Base-by-base conservation (phyloP, 2,888 invertebrate species). In the Atethmia centrago region DNA sequence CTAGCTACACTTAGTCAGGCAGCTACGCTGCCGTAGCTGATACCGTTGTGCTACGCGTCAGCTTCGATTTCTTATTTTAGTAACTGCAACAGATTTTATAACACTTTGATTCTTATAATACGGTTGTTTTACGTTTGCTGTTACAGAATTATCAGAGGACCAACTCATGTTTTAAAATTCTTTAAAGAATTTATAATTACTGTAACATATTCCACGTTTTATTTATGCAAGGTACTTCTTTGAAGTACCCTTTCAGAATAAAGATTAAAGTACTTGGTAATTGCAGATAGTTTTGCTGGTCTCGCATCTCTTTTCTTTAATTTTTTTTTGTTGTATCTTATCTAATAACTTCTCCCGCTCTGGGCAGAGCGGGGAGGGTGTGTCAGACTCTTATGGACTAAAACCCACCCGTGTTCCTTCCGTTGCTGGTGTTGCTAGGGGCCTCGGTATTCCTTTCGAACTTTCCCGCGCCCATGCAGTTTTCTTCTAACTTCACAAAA, bases 261-360 rank as follows among this genome's bases (percentile, higher is more conserved):
- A 70, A 61, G 58, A 77, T 81, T 62, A 61, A 49, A 69, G 31
- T 63, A 49, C 58, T 61, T 62, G 40, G 36, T 78, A 82, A 66
- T 71, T 61, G 68, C 53, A 47, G n/a, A 40, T 59, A 58, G 25
- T 31, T n/a, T 59, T 69, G n/a, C 40, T 66, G 16, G 55, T 78
- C 19, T 36, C n/a, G 19, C 14, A 25, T 66, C 40, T 49, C 16
- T 53, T 63, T 42, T 58, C 31, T 58, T 58, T n/a, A n/a, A n/a
- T n/a, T n/a, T n/a, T n/a, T n/a, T n/a, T n/a, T n/a, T n/a, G n/a
- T n/a, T n/a, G n/a, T n/a, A n/a, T n/a, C n/a, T n/a, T n/a, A n/a
- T n/a, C n/a, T n/a, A n/a, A n/a, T n/a, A n/a, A n/a, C n/a, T n/a
- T n/a, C n/a, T n/a, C n/a, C n/a, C n/a, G n/a, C n/a, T n/a, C n/a